Evolutionary conservation across 1,140 invertebrate genomes (phyloP).

Genomic region (Helicoverpa zea): DNA sequence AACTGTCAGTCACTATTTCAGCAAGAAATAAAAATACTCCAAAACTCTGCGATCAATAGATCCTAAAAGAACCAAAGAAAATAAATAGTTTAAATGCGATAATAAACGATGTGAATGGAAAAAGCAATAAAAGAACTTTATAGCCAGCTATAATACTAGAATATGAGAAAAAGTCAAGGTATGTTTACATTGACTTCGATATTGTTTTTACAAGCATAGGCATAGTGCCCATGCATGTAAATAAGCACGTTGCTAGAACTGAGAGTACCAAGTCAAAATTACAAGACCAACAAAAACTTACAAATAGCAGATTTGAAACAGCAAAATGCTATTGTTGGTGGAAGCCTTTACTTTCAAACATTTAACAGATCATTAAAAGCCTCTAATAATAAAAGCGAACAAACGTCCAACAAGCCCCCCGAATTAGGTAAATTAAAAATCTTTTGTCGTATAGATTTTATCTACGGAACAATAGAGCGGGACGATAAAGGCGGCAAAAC

Average conservation of each 20-base stretch:
- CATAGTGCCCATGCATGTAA: too few species aligned
- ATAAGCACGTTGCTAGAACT: too few species aligned
- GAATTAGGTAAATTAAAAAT: slow-evolving; percentile 45
- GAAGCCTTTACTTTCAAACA: not conserved
- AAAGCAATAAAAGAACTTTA: not conserved
- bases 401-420: not conserved
- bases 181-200: too few species aligned
- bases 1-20: slow-evolving; percentile 14
- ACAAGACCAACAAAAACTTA: slow-evolving; percentile 1
- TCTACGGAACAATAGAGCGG: slow-evolving; percentile 39
- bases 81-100: not conserved
- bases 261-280: too few species aligned
- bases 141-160: too few species aligned
- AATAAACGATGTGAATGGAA: not conserved
- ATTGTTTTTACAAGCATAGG: too few species aligned
- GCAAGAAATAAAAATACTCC: slow-evolving; percentile 19
- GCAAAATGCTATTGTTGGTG: not conserved
- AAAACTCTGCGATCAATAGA: not conserved
- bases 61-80: not conserved
- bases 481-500: slow-evolving; percentile 45
- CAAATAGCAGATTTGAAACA: not conserved
- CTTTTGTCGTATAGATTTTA: slow-evolving; percentile 46
- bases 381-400: not conserved
- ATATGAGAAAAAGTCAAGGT: too few species aligned
- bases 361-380: slow-evolving; percentile 15